phyloP scores from a whole-genome alignment of 2,113 vertebrate genomes.

The Carassius carassius region DNA sequence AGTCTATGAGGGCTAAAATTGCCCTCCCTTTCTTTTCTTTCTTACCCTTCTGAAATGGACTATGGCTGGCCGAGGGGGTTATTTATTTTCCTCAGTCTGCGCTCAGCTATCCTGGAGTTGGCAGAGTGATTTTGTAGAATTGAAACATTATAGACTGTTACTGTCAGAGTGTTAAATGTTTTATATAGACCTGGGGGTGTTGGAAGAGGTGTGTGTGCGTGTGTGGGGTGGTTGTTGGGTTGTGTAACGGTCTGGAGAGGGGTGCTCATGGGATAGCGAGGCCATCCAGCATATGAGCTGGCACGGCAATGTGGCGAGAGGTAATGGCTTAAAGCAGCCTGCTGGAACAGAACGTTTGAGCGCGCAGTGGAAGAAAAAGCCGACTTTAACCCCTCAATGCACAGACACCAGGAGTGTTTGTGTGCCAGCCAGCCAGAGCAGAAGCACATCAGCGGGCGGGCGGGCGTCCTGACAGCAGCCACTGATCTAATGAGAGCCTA shows the following conservation, averaged over 20 bases:
- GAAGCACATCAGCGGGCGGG: conserved; percentile 38
- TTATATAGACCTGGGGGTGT: conserved; percentile 94
- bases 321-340: conserved; percentile 92
- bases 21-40: conserved; percentile 51
- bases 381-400: conserved; percentile 23
- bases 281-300: conserved; percentile 92
- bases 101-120: conserved; percentile 93
- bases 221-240: conserved; percentile 47
- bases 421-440: conserved; percentile 49
- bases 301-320: conserved; percentile 92
- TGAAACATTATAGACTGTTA: conserved; percentile 99
- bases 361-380: not conserved
- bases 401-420: conserved; percentile 37
- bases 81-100: conserved; percentile 98
- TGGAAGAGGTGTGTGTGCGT: conserved; percentile 53
- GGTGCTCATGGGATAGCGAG: conserved; percentile 67
- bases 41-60: conserved; percentile 73
- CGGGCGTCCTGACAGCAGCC: conserved; percentile 37
- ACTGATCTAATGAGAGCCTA: conserved; percentile 47
- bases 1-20: conserved; percentile 18
- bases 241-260: conserved; percentile 36
- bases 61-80: conserved; percentile 85
- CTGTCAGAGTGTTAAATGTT: conserved; percentile 99
- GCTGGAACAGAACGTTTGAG: conserved; percentile 77
- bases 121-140: conserved; percentile 99